Base-by-base conservation (phyloP, 2,797 vertebrate species). In the Eulemur coronatus region DNA sequence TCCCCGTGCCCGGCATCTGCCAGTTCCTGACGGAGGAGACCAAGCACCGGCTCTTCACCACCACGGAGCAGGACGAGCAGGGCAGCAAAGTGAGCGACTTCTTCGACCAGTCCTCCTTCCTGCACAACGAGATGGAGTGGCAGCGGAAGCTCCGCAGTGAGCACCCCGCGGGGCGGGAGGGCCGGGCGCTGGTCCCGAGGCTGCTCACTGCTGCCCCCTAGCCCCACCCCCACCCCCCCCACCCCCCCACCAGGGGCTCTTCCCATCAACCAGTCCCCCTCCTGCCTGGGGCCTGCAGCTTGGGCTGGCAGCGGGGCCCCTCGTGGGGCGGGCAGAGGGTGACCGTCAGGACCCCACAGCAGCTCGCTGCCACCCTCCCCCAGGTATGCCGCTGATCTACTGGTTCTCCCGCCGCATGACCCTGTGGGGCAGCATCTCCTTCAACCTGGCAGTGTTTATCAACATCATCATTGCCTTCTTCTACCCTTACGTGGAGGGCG, bases 101-200 rank as follows among this genome's bases (percentile, higher is more conserved):
- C 98, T 99, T 99, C 0, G 99, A 99, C 92, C 99, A 99, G 97
- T 99, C 99, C 0, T 99, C 99, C 93, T 99, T 99, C 98, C 99
- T 99, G 85, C 99, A 99, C 94, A 99, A 99, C 38, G 99, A 99
- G 98, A 99, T 99, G 99, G 99, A 99, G 97, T 99, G 99, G 99
- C 99, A 99, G 99, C 99, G 99, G 98, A 99, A 99, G 94, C 99
- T 99, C 84, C 99, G 99, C 97, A 99, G 99, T 99, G 98, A 99
- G 98, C 75, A 82, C 96, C 0, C 22, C 97, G 97, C 0, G 0
- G 63, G 70, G 61, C 0, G 5, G 65, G 52, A 4, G 59, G 80
- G 70, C 4, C 0, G 11, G 86, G 50, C 0, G 11, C n/a, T n/a
- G 43, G 43, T 30, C 65, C 2, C 4, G 18, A 50, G n/a, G 79